Evolutionary conservation across 2,888 invertebrate genomes (phyloP), one percentile per base, ranked within the genome.

Genomic region (Bellardia bayeri): DNA sequence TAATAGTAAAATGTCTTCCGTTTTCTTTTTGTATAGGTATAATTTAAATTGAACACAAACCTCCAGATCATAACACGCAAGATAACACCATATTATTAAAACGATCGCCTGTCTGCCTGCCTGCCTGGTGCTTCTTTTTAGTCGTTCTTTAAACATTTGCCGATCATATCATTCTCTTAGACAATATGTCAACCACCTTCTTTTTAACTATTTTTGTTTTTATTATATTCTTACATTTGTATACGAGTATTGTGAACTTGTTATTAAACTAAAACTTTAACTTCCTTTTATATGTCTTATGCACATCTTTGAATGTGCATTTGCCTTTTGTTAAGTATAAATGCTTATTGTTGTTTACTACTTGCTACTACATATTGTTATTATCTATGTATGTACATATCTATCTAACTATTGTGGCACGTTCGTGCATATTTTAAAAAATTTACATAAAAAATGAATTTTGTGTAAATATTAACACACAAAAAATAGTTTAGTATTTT

Each of bases 21-120:
- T 69, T 69, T 74, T 61, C 3, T 45, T 42, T 23, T 30, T 51
- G 40, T 14, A 14, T 54, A 56, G 63, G 16, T 69, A 64, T 76
- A 56, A 69, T 71, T 56, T 78, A 61, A 69, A 76, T 74, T 66
- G 64, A 42, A 83, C n/a, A 78, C n/a, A 71, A 75, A 80, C 69
- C 78, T 68, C 87, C 33, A 75, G 87, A 87, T 87, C 82, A 71
- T 85, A 79, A 71, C 87, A 87, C 87, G 87, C 87, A 87, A 87
- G 87, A 87, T 87, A 87, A 87, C 87, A 87, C 87, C 79, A 87
- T 87, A 69, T 87, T 75, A 87, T 87, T 87, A 87, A 87, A 85
- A 76, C 79, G 23, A 82, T 85, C 82, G 71, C 13, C 45, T 45
- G 13, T n/a, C n/a, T n/a, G n/a, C n/a, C n/a, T n/a, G n/a, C n/a